Base-by-base conservation (phyloP, 2,888 invertebrate genomes). In the Melinaea menophilus region DNA sequence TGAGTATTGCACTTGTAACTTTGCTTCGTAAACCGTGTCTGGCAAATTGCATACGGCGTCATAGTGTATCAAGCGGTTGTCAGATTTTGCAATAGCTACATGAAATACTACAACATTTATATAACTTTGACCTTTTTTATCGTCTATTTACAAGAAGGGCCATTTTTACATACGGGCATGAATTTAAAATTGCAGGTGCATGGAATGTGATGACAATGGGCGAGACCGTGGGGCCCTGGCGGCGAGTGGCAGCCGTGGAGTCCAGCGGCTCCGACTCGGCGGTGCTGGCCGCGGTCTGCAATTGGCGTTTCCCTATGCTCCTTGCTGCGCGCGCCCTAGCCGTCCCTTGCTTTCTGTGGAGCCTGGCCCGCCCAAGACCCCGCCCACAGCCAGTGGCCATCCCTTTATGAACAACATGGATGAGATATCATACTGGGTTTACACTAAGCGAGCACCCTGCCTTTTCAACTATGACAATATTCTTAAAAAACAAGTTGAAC, bases 351-450 rank as follows among this genome's bases (percentile, higher is more conserved):
- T 62, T 57, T 55, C 54, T 59, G 65, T 51, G 51, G 51, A 51
- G 61, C 62, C 62, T 41, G 65, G 62, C 56, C 51, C 65, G 64
- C 57, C 59, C 64, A 47, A 59, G 63, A 63, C 68, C 64, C 59
- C 66, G 62, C 65, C 64, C 58, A 57, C 58, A 58, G 41, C 33
- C 67, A 56, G 58, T 47, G 69, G 73, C 69, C 9, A 56, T 84
- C 85, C 85, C 85, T 85, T 86, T 86, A 86, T 88, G 82, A 88
- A 72, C 80, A 82, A 79, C 68, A 89, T 90, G 86, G 90, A 90
- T 68, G 90, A 90, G 74, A 90, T 91, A 77, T 76, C 84, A 1
- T 90, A 82, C 70, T 91, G 91, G 91, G 80, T 91, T 41, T 79
- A 81, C 70, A 90, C 91, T 1, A 86, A 86, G 68, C 78, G 87